A percentile compares a stretch with the other conserved stretches of the same genome.
Evolutionary conservation across 1,140 invertebrate species (phyloP).

Genomic region (Centruroides vittatus): DNA sequence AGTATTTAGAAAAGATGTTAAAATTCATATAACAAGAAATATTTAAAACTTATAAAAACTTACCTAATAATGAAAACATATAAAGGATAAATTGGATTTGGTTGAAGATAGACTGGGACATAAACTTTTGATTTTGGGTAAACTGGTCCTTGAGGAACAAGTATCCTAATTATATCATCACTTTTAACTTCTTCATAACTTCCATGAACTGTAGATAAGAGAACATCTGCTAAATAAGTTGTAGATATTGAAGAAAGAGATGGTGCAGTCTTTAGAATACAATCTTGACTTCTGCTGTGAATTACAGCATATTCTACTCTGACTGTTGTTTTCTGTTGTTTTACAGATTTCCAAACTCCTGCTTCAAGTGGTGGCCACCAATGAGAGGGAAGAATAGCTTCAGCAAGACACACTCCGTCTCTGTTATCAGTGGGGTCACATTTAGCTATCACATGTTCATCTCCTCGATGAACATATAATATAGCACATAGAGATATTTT

Average conservation of each 20-base stretch:
- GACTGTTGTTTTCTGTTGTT: conserved; percentile 50
- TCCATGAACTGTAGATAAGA: conserved; percentile 54
- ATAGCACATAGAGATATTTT: conserved; percentile 35
- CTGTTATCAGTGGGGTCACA: conserved; percentile 68
- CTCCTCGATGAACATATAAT: conserved; percentile 46
- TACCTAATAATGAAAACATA: conserved; percentile 69
- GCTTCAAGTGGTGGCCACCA: conserved; percentile 56
- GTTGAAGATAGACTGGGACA: conserved; percentile 66
- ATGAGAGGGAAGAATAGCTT: conserved; percentile 54
- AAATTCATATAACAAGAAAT: not conserved
- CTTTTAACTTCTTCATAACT: conserved; percentile 63
- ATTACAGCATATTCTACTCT: conserved; percentile 66
- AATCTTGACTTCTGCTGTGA: conserved; percentile 15
- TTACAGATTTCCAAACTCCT: conserved; percentile 31
- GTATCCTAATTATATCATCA: conserved; percentile 60
- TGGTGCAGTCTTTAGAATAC: conserved; percentile 9
- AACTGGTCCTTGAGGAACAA: conserved; percentile 69
- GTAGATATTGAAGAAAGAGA: conserved; percentile 3
- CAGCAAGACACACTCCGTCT: conserved; percentile 75
- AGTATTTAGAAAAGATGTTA: too few relatives aligned
- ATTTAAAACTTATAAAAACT: conserved; percentile 21
- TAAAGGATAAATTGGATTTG: conserved; percentile 37
- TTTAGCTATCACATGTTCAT: conserved; percentile 49
- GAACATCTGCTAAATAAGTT: conserved; percentile 42
- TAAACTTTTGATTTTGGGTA: conserved; percentile 77